Conservation (phyloP, 2,113 vertebrate species). For the Mohoua ochrocephala region DNA sequence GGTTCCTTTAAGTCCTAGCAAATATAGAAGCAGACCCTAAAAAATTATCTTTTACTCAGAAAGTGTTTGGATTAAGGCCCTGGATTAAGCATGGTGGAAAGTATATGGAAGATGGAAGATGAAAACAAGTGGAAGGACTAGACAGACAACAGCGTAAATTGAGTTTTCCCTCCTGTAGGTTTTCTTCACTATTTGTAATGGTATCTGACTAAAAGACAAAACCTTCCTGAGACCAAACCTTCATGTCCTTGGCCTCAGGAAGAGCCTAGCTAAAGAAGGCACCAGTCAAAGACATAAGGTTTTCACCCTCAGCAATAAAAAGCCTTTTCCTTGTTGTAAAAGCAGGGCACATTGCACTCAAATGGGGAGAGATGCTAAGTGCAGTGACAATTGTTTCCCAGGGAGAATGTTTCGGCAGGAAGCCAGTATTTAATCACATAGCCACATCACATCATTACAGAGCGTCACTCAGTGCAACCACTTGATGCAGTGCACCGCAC, state of each 20-base stretch:
- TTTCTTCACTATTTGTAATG: not conserved
- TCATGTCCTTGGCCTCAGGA: not conserved
- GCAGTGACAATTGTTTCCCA: conserved; percentile 62
- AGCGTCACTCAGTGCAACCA: conserved; percentile 53
- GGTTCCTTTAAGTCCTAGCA: not conserved
- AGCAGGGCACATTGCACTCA: not conserved
- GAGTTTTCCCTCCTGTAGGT: not conserved
- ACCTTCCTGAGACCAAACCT: not conserved
- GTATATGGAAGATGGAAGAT: not conserved
- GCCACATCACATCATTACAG: conserved; percentile 66
- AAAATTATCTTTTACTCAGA: not conserved
- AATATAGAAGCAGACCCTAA: not conserved
- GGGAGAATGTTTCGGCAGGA: conserved; percentile 63
- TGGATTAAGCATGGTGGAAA: not conserved
- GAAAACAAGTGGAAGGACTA: not conserved
- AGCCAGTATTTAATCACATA: conserved; percentile 69
- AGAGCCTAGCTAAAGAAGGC: not conserved
- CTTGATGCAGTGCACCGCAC: conserved; percentile 55
- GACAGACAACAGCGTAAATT: not conserved
- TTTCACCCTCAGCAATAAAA: not conserved
- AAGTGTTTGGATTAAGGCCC: not conserved
- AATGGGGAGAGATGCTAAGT: conserved; percentile 46
- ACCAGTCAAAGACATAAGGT: not conserved
- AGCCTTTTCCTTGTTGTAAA: not conserved
- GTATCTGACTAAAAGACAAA: not conserved